phyloP scores from a whole-genome alignment of 2,113 vertebrate species.

The Phrynocephalus versicolor region DNA sequence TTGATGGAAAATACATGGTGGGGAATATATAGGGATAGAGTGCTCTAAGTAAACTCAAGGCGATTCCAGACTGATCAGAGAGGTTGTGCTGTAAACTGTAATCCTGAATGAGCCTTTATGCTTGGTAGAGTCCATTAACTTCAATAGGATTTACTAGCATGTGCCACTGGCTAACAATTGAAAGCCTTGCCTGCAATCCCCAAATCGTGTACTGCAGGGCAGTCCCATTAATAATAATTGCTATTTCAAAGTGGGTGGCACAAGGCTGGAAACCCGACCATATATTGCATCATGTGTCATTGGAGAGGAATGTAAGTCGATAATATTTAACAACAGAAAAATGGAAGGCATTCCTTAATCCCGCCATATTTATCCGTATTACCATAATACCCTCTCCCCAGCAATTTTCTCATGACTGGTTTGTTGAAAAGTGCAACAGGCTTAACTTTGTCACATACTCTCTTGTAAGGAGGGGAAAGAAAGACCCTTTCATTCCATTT shows the following conservation, averaged over 20 bases:
- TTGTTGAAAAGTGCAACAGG: conserved; percentile 36
- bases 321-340: neutral
- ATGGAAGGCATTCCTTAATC: neutral
- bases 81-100: neutral
- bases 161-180: neutral
- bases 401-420: conserved; percentile 48
- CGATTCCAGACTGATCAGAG: conserved; percentile 6
- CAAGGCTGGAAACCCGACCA: neutral
- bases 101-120: neutral
- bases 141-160: conserved; percentile 8
- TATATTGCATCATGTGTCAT: neutral
- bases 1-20: neutral
- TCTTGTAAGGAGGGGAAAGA: neutral
- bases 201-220: neutral
- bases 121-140: neutral
- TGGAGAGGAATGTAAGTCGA: neutral
- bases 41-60: neutral
- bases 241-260: neutral
- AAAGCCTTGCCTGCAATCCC: neutral
- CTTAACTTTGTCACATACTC: conserved; percentile 53
- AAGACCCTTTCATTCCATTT: neutral
- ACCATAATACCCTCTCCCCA: conserved; percentile 15
- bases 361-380: neutral
- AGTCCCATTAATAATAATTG: conserved; percentile 1
- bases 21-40: neutral